Percentiles rank a stretch among this genome's conserved stretches.
These are phyloP conservation scores for Elaeidobius kamerunicus DNA, from an alignment of 2,888 invertebrate species.

Conservation along the genomic window DNA sequence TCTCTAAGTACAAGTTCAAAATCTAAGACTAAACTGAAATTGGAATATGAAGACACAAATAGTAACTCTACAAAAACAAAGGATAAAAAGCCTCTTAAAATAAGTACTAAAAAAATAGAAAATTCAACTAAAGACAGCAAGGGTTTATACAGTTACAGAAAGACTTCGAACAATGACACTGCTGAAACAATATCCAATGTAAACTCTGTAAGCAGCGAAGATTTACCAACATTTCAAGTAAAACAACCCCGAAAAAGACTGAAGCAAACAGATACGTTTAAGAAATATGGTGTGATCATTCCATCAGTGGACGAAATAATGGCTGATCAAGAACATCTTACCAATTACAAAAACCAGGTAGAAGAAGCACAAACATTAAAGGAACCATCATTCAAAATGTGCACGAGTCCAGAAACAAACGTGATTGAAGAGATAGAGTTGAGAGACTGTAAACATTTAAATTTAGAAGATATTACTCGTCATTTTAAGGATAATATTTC, in stretches of 20 bases:
- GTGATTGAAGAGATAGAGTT: constrained; percentile 8
- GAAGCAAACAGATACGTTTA: constrained; percentile 30
- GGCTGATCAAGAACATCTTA: constrained; percentile 32
- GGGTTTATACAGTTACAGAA: neutral
- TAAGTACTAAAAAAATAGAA: neutral
- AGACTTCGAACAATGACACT: neutral
- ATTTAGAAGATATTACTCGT: constrained; percentile 27
- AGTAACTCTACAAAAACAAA: no score
- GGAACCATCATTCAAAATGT: constrained; percentile 26
- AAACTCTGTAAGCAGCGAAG: constrained; percentile 30
- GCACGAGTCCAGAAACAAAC: constrained; percentile 21
- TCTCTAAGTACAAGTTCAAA: no score
- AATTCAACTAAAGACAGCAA: neutral
- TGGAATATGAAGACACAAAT: no score
- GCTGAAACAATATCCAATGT: neutral
- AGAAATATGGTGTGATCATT: constrained; percentile 36
- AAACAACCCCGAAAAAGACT: constrained; percentile 18
- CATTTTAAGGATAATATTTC: constrained; percentile 32
- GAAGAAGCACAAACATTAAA: constrained; percentile 19
- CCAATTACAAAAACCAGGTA: constrained; percentile 29
- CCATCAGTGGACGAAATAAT: constrained; percentile 36
- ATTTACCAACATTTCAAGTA: constrained; percentile 30
- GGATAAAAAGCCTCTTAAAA: no score
- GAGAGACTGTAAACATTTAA: constrained; percentile 37
- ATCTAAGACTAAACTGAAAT: no score